Conservation (phyloP, 2,888 invertebrate genomes). For the Noctua janthina region DNA sequence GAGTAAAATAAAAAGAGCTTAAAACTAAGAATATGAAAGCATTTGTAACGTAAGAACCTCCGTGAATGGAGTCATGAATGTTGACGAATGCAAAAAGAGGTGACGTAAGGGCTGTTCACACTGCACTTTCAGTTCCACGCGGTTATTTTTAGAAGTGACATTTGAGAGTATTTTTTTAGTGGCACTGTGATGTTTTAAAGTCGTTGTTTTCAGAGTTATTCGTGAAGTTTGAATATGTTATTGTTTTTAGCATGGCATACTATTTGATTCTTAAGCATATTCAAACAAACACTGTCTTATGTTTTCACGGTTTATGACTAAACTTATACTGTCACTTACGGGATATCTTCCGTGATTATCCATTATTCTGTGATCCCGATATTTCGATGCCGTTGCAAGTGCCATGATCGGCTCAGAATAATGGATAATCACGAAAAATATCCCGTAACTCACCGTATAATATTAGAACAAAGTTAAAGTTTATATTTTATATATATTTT, state of each 20-base stretch:
- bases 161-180: background rate
- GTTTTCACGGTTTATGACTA: no score
- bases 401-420: no score
- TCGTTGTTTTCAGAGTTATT: background rate
- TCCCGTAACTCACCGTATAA: no score
- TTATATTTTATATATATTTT: background rate
- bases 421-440: no score
- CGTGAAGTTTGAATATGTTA: background rate
- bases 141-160: background rate
- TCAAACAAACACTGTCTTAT: no score
- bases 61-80: conserved; percentile 62
- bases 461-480: background rate
- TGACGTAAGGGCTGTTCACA: conserved; percentile 29
- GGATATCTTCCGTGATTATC: no score
- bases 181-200: background rate
- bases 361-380: no score
- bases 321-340: no score
- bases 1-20: conserved; percentile 39
- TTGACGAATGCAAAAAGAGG: conserved; percentile 53
- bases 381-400: no score
- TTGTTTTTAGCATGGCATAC: background rate
- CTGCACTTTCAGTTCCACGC: background rate
- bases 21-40: conserved; percentile 57
- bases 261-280: background rate
- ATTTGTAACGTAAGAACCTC: conserved; percentile 55